These are phyloP conservation scores for Arrhopalites spinosus DNA, from an alignment of 2,888 invertebrate genomes.

Conservation along the genomic window DNA sequence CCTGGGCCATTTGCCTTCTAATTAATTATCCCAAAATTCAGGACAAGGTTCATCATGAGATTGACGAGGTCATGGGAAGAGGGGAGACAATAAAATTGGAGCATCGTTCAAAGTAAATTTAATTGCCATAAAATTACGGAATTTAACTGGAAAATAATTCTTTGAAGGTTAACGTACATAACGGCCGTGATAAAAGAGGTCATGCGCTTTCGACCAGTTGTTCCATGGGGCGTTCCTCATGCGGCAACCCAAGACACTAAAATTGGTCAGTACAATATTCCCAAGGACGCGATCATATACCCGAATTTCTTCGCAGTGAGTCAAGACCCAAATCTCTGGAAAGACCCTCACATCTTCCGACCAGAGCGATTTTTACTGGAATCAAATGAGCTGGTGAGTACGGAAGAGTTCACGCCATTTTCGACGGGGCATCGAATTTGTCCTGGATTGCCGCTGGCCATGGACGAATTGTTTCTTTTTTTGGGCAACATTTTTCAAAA, in stretches of 20 bases:
- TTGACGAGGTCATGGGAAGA: too few species aligned
- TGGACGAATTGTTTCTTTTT: too few species aligned
- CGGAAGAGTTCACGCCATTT: not conserved
- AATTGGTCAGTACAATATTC: not conserved
- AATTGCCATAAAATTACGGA: too few species aligned
- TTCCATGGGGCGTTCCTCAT: not conserved
- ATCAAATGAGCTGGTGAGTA: not conserved
- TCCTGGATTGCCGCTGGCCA: not conserved
- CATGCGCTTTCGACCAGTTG: not conserved
- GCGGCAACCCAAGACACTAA: not conserved
- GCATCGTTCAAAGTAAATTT: too few species aligned
- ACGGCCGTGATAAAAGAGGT: not conserved
- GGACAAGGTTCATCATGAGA: too few species aligned
- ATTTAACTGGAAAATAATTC: too few species aligned
- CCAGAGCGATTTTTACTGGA: not conserved
- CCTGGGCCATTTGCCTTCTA: too few species aligned
- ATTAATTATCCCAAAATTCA: too few species aligned
- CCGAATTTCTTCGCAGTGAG: not conserved
- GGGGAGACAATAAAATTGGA: too few species aligned
- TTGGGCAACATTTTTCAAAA: too few species aligned
- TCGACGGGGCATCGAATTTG: not conserved
- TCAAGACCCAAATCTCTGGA: not conserved
- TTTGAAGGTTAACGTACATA: too few species aligned
- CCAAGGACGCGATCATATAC: not conserved
- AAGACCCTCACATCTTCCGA: not conserved